These are phyloP conservation scores for Erpobdella octoculata DNA, from an alignment of 2,888 invertebrate genomes.

Conservation along the genomic window DNA sequence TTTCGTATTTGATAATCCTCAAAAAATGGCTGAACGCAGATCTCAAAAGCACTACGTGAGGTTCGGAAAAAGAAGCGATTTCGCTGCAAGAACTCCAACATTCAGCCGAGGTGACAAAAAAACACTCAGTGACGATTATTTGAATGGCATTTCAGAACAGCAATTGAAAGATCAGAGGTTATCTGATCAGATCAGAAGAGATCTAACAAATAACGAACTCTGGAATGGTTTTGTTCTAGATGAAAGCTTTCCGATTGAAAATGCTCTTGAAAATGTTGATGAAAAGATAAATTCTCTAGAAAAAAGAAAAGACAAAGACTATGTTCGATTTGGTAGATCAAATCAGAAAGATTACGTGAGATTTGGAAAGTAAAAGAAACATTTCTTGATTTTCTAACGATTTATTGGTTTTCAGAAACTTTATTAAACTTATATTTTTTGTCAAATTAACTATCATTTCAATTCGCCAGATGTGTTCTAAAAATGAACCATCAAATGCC, in stretches of 20 bases:
- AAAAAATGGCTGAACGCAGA: background rate
- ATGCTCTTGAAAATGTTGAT: background rate
- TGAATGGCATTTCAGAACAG: background rate
- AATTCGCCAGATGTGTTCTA: too few relatives aligned
- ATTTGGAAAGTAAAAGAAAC: background rate
- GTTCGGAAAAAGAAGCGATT: slow-evolving; percentile 1
- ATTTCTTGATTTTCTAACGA: too few relatives aligned
- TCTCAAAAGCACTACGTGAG: slow-evolving; percentile 11
- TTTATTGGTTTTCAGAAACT: too few relatives aligned
- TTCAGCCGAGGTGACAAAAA: too few relatives aligned
- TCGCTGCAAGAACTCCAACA: too few relatives aligned
- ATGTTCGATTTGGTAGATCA: background rate
- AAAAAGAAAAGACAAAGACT: background rate
- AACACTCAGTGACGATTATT: background rate
- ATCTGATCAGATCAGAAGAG: background rate
- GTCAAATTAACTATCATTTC: too few relatives aligned
- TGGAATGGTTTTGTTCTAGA: too few relatives aligned
- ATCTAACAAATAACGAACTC: too few relatives aligned
- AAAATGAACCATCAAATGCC: too few relatives aligned
- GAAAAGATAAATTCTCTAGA: background rate
- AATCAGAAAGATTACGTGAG: background rate
- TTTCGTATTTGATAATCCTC: background rate
- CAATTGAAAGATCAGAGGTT: background rate
- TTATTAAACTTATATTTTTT: too few relatives aligned
- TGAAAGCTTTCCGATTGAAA: too few relatives aligned